Evolutionary conservation across 2,888 invertebrate genomes (phyloP).

Genomic region (Arctia plantaginis): DNA sequence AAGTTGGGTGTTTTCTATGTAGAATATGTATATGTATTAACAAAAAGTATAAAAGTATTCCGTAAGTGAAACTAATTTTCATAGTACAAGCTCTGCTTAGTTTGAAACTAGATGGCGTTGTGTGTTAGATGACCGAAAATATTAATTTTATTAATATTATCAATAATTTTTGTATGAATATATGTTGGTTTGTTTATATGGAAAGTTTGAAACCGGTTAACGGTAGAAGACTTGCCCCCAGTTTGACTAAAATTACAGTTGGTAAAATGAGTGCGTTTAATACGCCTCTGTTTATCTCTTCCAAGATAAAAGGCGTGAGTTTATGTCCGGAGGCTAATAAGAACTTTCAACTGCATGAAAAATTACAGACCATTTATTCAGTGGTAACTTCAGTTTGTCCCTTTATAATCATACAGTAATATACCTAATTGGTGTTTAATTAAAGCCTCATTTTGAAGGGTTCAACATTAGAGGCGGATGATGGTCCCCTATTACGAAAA

Average conservation of each 20-base stretch:
- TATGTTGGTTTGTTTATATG: no score
- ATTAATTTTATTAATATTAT: no score
- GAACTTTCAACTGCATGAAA: neutral
- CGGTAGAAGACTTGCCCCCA: neutral
- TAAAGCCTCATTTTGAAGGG: slow-evolving; percentile 2
- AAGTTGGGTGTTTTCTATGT: no score
- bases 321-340: neutral
- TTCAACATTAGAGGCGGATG: neutral
- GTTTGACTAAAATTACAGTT: neutral
- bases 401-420: slow-evolving; percentile 8
- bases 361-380: slow-evolving; percentile 11
- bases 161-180: no score
- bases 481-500: neutral
- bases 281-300: neutral
- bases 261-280: neutral
- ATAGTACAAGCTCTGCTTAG: no score
- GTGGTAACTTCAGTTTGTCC: slow-evolving; percentile 9
- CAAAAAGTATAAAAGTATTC: no score
- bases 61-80: no score
- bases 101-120: no score
- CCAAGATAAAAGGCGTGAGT: neutral
- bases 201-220: no score
- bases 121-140: no score
- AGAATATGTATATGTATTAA: no score
- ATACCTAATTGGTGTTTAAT: slow-evolving; percentile 18